A percentile compares a stretch with the other conserved stretches of the same genome.
phyloP scores from a whole-genome alignment of 2,797 vertebrate species.

The Prionace glauca region DNA sequence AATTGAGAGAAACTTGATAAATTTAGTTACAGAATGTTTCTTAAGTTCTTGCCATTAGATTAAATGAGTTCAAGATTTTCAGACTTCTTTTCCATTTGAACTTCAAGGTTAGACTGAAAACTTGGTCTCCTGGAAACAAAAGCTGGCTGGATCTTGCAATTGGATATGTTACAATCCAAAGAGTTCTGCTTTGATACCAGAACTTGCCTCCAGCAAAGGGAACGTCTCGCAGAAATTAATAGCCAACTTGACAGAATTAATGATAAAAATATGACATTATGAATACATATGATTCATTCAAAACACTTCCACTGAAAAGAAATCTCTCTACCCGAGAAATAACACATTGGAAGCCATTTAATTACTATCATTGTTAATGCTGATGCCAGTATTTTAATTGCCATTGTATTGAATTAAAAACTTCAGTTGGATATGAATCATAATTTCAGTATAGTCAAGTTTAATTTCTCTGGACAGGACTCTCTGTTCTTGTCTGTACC shows the following conservation, averaged over 20 bases:
- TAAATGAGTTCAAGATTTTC: conserved; percentile 37
- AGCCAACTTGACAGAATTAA: not conserved
- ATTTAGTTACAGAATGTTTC: conserved; percentile 20
- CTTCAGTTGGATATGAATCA: not conserved
- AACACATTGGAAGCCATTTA: not conserved
- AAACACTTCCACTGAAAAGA: not conserved
- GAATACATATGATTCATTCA: not conserved
- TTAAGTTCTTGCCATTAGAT: conserved; percentile 21
- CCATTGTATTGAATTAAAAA: not conserved
- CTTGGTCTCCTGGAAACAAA: conserved; percentile 3
- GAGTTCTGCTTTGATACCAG: conserved; percentile 6
- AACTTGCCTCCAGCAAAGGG: not conserved
- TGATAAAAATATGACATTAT: conserved; percentile 22
- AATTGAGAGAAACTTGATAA: conserved; percentile 35
- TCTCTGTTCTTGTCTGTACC: too few relatives aligned
- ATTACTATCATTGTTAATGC: not conserved
- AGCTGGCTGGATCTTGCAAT: conserved; percentile 18
- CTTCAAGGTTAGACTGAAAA: conserved; percentile 6
- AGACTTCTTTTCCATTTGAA: conserved; percentile 25
- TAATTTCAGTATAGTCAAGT: not conserved
- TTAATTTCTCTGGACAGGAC: not conserved
- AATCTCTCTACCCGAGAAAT: conserved; percentile 9
- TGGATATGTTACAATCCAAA: conserved; percentile 29
- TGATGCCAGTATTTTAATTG: not conserved
- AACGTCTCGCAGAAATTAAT: not conserved